A percentile compares a stretch with the other conserved stretches of the same genome.
These are phyloP conservation scores for Aphelenchoides fujianensis DNA, from an alignment of 1,140 invertebrate genomes.

Conservation along the genomic window DNA sequence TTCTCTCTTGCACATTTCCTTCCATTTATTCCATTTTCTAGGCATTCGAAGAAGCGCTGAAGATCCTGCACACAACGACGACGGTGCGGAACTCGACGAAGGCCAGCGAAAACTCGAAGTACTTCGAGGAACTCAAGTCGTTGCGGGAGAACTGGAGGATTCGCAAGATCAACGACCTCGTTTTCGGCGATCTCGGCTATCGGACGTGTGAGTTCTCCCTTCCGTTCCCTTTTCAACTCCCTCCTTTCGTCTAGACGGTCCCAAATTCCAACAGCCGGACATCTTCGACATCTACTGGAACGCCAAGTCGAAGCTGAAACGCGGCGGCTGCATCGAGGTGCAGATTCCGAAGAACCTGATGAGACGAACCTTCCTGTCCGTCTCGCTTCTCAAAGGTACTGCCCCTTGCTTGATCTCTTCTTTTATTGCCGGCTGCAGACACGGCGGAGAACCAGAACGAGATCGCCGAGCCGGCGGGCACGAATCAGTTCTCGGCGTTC, in stretches of 20 bases:
- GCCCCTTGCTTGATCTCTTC: constrained; percentile 1
- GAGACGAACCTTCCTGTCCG: constrained; percentile 23
- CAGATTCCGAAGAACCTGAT: constrained; percentile 38
- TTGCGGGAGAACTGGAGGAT: constrained; percentile 48
- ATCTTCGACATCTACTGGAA: constrained; percentile 45
- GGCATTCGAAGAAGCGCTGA: constrained; percentile 36
- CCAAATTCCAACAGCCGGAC: constrained; percentile 39
- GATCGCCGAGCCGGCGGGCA: constrained; percentile 9
- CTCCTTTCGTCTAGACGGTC: constrained; percentile 33
- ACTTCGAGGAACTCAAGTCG: constrained; percentile 37
- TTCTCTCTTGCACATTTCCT: neutral
- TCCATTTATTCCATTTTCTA: constrained; percentile 21
- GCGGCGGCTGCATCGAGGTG: constrained; percentile 20
- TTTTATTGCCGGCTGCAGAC: constrained; percentile 24
- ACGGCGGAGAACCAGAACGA: constrained; percentile 14
- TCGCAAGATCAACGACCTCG: constrained; percentile 39
- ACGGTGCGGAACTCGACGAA: neutral
- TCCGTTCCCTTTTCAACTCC: too few relatives aligned
- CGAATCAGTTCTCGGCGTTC: constrained; percentile 14
- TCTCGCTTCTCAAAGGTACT: constrained; percentile 23
- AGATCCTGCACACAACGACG: constrained; percentile 23
- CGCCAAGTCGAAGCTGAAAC: constrained; percentile 4
- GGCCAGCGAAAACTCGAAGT: constrained; percentile 14
- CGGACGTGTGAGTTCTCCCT: constrained; percentile 37
- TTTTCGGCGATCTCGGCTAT: constrained; percentile 49